Percentiles rank a stretch among this genome's conserved stretches.
phyloP scores from a whole-genome alignment of 2,888 invertebrate species.

The Lysandra coridon region DNA sequence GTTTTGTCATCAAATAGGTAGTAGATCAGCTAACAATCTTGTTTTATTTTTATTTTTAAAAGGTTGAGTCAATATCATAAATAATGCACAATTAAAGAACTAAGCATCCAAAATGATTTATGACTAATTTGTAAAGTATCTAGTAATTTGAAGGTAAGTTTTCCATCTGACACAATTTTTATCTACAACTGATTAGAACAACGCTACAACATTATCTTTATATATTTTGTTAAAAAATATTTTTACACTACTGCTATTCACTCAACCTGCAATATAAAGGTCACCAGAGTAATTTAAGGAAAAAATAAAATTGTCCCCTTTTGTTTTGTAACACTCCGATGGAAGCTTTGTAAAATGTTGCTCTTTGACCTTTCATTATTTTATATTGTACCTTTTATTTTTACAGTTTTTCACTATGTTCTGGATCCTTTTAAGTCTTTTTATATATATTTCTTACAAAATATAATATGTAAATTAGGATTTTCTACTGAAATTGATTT shows the following conservation, averaged over 20 bases:
- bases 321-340: not conserved
- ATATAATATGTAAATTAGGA: not conserved
- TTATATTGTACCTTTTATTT: not conserved
- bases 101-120: not conserved
- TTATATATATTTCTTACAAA: not conserved
- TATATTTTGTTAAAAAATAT: not conserved
- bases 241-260: not conserved
- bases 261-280: not conserved
- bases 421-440: not conserved
- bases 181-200: not conserved
- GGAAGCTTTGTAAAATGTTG: not conserved
- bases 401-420: not conserved
- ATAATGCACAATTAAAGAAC: not conserved
- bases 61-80: not conserved
- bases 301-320: not conserved
- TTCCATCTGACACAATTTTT: not conserved
- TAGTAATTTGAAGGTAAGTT: not conserved
- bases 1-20: constrained; percentile 36
- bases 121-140: not conserved
- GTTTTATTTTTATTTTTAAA: not conserved
- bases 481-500: not conserved
- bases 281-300: not conserved
- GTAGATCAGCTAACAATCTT: constrained; percentile 39
- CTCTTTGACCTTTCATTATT: not conserved
- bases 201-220: not conserved